A percentile compares a stretch with the other conserved stretches of the same genome.
These are phyloP conservation scores for Drosophila lacteicornis DNA, from an alignment of 1,140 invertebrate species.

Conservation along the genomic window DNA sequence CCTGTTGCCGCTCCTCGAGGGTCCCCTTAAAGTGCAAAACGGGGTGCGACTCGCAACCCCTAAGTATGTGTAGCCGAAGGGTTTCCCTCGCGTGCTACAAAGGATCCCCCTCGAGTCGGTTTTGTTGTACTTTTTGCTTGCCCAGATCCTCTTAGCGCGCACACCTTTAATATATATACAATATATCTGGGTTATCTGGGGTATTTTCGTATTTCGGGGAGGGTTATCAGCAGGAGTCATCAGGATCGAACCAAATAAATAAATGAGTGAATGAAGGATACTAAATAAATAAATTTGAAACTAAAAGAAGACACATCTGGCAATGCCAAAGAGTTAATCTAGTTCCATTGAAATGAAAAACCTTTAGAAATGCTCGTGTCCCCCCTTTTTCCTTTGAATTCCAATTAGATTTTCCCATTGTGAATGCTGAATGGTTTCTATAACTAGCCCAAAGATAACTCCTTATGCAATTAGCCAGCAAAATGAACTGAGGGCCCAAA, in stretches of 20 bases:
- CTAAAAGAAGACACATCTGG: too few relatives aligned
- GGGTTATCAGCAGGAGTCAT: background rate
- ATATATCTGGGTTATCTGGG: conserved; percentile 1
- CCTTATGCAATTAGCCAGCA: too few relatives aligned
- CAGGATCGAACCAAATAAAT: conserved; percentile 5
- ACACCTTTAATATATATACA: conserved; percentile 8
- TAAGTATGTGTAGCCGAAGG: background rate
- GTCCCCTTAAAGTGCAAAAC: conserved; percentile 9
- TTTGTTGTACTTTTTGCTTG: conserved; percentile 13
- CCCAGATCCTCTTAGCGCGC: conserved; percentile 10
- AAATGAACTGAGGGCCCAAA: too few relatives aligned
- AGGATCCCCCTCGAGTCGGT: conserved; percentile 11
- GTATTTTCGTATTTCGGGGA: background rate
- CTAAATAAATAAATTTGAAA: too few relatives aligned
- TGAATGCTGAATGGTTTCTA: background rate
- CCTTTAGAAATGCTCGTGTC: too few relatives aligned
- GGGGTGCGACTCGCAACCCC: conserved; percentile 14
- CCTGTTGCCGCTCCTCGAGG: conserved; percentile 8
- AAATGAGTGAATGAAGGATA: too few relatives aligned
- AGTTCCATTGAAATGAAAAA: too few relatives aligned
- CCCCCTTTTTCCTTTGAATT: too few relatives aligned
- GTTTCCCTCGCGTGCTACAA: conserved; percentile 9
- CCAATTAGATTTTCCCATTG: too few relatives aligned
- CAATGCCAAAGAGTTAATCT: too few relatives aligned
- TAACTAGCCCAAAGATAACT: too few relatives aligned